Percentiles rank a stretch among this genome's conserved stretches.
Conservation (phyloP, 2,797 vertebrate species). For the Tenualosa thibaudeaui region DNA sequence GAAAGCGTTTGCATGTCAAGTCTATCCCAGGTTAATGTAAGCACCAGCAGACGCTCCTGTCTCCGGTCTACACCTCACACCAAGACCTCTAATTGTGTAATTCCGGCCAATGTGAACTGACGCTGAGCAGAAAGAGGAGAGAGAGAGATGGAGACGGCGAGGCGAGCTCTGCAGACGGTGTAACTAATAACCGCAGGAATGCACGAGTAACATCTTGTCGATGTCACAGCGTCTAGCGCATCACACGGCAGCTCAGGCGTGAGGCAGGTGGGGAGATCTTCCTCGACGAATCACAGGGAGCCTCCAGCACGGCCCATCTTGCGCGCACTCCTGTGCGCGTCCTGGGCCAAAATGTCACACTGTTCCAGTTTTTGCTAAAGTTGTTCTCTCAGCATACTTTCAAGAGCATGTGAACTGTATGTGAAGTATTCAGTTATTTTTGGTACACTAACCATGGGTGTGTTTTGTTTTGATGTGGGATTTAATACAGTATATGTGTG, state of each 20-base stretch:
- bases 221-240: conserved; percentile 25
- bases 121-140: conserved; percentile 25
- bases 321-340: background rate
- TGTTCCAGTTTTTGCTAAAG: background rate
- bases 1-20: background rate
- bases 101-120: conserved; percentile 42
- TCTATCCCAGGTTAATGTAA: background rate
- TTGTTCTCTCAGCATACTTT: background rate
- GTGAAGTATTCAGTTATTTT: background rate
- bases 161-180: background rate
- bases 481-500: background rate
- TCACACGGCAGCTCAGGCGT: conserved; percentile 11
- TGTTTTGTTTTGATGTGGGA: background rate
- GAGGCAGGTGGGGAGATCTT: background rate
- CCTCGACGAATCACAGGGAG: conserved; percentile 13
- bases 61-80: background rate
- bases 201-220: conserved; percentile 48
- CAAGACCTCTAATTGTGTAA: conserved; percentile 39
- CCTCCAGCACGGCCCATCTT: background rate
- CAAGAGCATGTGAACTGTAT: background rate
- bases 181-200: conserved; percentile 52
- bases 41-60: background rate
- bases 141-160: conserved; percentile 46
- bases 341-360: background rate
- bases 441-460: background rate